Evolutionary conservation across 2,797 vertebrate species (phyloP).

Genomic region (Periparus ater): DNA sequence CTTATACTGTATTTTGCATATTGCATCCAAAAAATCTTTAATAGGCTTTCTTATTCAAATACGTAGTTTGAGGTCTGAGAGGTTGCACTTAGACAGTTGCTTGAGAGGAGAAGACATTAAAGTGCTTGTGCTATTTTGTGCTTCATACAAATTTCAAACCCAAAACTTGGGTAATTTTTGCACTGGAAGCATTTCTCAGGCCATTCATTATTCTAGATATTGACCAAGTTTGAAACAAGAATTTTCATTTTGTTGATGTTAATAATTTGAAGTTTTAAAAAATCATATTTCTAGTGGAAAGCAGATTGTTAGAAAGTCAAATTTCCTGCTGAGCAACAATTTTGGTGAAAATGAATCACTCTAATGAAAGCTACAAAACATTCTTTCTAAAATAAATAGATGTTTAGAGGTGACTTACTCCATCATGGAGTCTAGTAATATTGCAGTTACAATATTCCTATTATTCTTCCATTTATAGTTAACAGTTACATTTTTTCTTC

Average conservation of each 20-base stretch:
- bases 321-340: neutral
- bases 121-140: neutral
- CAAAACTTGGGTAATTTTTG: neutral
- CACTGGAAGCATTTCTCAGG: neutral
- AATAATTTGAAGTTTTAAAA: neutral
- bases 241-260: neutral
- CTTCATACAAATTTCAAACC: neutral
- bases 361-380: neutral
- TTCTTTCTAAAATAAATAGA: neutral
- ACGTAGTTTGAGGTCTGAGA: neutral
- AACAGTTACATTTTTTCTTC: neutral
- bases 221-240: neutral
- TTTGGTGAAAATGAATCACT: neutral
- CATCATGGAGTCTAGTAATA: neutral
- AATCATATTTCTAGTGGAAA: neutral
- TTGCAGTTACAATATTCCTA: neutral
- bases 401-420: neutral
- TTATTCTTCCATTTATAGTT: neutral
- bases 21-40: neutral
- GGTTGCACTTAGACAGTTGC: fast-evolving
- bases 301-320: neutral
- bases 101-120: neutral
- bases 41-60: neutral
- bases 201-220: neutral
- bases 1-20: neutral